Evolutionary conservation across 1,140 invertebrate species (phyloP).

Genomic region (Glomeris maerens): DNA sequence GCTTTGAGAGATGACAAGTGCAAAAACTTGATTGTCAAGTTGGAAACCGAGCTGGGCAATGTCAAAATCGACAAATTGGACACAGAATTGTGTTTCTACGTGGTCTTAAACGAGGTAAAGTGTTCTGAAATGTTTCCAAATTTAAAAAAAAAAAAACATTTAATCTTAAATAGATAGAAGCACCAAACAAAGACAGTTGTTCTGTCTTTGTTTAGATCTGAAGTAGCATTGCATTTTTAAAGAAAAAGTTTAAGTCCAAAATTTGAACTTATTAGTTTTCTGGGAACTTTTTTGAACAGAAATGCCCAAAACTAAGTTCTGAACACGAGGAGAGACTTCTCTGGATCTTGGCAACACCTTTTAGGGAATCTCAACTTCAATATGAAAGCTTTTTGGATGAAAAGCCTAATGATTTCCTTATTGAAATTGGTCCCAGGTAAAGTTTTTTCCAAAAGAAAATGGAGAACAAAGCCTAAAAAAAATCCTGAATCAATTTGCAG

Average conservation of each 20-base stretch:
- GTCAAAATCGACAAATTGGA: constrained; percentile 34
- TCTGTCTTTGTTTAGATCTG: constrained; percentile 48
- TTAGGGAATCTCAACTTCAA: no score
- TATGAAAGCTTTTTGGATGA: no score
- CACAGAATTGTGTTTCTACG: constrained; percentile 65
- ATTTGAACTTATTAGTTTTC: constrained; percentile 10
- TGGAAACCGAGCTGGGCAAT: no score
- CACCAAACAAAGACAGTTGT: constrained; percentile 41
- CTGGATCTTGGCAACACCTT: constrained; percentile 27
- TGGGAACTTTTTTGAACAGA: background rate
- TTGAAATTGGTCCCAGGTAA: constrained; percentile 37
- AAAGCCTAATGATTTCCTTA: constrained; percentile 19
- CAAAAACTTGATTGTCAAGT: no score
- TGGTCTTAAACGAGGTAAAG: constrained; percentile 47
- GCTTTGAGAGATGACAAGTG: no score
- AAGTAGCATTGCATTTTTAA: constrained; percentile 57
- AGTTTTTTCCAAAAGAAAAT: no score
- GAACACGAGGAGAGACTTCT: constrained; percentile 14
- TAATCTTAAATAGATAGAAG: constrained; percentile 15
- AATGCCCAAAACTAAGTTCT: background rate
- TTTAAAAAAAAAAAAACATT: background rate
- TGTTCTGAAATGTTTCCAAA: constrained; percentile 31
- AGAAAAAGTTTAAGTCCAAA: constrained; percentile 41
- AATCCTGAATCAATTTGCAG: no score
- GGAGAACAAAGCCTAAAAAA: no score